phyloP scores from a whole-genome alignment of 2,113 vertebrate species.

The Morone saxatilis region DNA sequence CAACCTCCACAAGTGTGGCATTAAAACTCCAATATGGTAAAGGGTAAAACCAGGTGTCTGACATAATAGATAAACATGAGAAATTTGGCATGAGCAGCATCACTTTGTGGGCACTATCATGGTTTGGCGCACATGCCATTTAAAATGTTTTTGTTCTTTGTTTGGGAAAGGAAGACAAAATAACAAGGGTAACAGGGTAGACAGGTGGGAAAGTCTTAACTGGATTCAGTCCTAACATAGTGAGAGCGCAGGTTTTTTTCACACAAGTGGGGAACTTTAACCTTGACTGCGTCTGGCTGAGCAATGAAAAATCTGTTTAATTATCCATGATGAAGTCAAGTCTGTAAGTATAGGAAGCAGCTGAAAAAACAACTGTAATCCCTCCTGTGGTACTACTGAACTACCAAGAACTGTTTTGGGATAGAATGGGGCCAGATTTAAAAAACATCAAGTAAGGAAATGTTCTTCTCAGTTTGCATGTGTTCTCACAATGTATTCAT shows the following conservation, averaged over 20 bases:
- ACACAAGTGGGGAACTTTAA: slow-evolving; percentile 47
- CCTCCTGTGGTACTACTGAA: slow-evolving; percentile 5
- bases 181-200: slow-evolving; percentile 8
- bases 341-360: slow-evolving; percentile 31
- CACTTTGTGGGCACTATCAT: slow-evolving; percentile 28
- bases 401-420: slow-evolving; percentile 11
- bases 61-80: slow-evolving; percentile 39
- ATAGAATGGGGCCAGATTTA: slow-evolving; percentile 17
- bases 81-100: slow-evolving; percentile 30
- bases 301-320: slow-evolving; percentile 64
- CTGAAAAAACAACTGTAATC: slow-evolving; percentile 40
- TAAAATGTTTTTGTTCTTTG: slow-evolving; percentile 46
- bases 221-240: slow-evolving; percentile 41
- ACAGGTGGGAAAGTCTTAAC: slow-evolving; percentile 46
- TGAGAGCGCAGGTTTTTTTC: slow-evolving; percentile 25
- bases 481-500: slow-evolving; percentile 20
- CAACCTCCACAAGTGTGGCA: slow-evolving; percentile 34
- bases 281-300: slow-evolving; percentile 45
- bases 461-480: background rate
- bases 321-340: slow-evolving; percentile 48
- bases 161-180: slow-evolving; percentile 41
- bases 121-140: slow-evolving; percentile 33
- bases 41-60: slow-evolving; percentile 37
- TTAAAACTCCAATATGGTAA: slow-evolving; percentile 36
- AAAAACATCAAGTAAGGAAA: background rate